Evolutionary conservation across 1,140 invertebrate genomes (phyloP).

Genomic region (Neotoxoptera formosana): DNA sequence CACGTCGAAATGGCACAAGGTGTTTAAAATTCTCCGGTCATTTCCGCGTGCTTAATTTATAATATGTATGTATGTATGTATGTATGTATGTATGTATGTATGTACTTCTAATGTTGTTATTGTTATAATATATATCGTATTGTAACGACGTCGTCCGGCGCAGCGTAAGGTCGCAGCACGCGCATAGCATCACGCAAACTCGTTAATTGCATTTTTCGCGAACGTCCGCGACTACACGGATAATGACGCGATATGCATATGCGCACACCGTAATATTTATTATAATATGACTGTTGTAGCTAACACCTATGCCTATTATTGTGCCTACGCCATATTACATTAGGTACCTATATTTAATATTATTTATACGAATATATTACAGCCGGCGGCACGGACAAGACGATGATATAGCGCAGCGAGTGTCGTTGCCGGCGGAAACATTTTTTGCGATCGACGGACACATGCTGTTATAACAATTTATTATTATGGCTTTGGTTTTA

Average conservation of each 20-base stretch:
- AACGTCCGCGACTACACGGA: neutral
- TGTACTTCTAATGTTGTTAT: conserved; percentile 1
- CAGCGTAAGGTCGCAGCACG: neutral
- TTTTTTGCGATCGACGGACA: too few relatives aligned
- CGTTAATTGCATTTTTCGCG: conserved; percentile 17
- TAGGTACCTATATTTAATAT: too few relatives aligned
- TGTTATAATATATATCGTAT: conserved; percentile 1
- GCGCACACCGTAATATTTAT: neutral
- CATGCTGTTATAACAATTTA: too few relatives aligned
- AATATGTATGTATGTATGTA: too few relatives aligned
- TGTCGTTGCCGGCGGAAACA: neutral
- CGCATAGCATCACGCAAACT: neutral
- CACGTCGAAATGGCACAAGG: conserved; percentile 23
- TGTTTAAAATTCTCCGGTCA: conserved; percentile 14
- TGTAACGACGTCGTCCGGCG: neutral
- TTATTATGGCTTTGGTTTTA: too few relatives aligned
- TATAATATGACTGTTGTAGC: neutral
- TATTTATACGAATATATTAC: too few relatives aligned
- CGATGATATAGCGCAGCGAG: too few relatives aligned
- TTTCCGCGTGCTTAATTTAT: conserved; percentile 10
- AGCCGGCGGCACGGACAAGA: neutral
- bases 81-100: too few relatives aligned
- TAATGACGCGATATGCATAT: neutral
- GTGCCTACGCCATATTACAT: neutral
- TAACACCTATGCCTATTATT: too few relatives aligned